A percentile compares a stretch with the other conserved stretches of the same genome.
Evolutionary conservation across 2,888 invertebrate genomes (phyloP).

Genomic region (Drosophila yooni): DNA sequence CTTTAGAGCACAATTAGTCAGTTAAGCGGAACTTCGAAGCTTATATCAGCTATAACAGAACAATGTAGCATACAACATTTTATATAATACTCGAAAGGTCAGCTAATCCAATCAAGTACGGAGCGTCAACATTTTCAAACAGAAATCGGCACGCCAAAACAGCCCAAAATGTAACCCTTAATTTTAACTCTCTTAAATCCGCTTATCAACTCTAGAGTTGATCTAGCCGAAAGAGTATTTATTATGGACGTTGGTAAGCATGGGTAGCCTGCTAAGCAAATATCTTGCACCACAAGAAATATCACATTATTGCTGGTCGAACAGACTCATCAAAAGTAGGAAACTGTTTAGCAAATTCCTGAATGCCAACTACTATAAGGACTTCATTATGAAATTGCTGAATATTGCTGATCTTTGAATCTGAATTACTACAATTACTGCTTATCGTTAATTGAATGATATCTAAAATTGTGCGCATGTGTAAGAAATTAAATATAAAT

Average conservation of each 20-base stretch:
- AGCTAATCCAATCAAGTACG: neutral
- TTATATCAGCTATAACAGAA: neutral
- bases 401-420: neutral
- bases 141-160: neutral
- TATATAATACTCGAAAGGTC: neutral
- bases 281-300: neutral
- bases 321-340: neutral
- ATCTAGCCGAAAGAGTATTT: neutral
- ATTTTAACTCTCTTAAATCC: neutral
- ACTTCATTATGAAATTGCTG: neutral
- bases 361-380: neutral
- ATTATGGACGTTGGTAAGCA: neutral
- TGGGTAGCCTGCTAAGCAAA: neutral
- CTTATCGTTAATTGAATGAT: neutral
- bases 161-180: neutral
- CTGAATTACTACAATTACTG: neutral
- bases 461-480: neutral
- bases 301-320: neutral
- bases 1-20: constrained; percentile 14
- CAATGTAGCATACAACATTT: neutral
- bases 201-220: neutral
- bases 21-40: neutral
- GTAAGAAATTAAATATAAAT: neutral
- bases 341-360: neutral
- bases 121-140: neutral